These are phyloP conservation scores for Cryptotis parvus DNA, from an alignment of 2,113 vertebrate genomes.

Conservation along the genomic window DNA sequence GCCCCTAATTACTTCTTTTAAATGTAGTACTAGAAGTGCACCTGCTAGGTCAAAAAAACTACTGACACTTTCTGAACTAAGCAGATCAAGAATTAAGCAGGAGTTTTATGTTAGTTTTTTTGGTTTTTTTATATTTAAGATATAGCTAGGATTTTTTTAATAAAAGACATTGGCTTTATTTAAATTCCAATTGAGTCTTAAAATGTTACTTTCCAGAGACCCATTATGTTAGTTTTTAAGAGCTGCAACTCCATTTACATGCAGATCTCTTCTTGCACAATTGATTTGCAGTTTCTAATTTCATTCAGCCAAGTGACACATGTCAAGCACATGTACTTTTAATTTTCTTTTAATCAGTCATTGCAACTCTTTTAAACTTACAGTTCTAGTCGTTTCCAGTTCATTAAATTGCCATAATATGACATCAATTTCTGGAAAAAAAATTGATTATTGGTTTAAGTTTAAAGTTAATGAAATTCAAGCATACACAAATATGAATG, in stretches of 20 bases:
- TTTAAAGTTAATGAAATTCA: background rate
- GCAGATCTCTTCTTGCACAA: background rate
- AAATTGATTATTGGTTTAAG: background rate
- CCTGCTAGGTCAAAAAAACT: background rate
- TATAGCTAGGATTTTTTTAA: too few relatives aligned
- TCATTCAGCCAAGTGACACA: slow-evolving; percentile 2
- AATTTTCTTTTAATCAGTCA: slow-evolving; percentile 38
- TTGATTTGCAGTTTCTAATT: slow-evolving; percentile 19
- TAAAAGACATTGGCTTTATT: too few relatives aligned
- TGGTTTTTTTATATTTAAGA: too few relatives aligned
- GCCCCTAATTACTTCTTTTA: slow-evolving; percentile 41
- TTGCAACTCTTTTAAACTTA: background rate
- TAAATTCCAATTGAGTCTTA: too few relatives aligned
- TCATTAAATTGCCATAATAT: slow-evolving; percentile 55
- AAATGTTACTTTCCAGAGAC: too few relatives aligned
- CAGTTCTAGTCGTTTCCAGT: slow-evolving; percentile 10
- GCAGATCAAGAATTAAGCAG: slow-evolving; percentile 12
- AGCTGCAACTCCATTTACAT: background rate
- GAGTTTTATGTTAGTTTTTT: background rate
- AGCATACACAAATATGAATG: background rate
- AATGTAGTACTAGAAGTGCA: slow-evolving; percentile 32
- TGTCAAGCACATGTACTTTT: slow-evolving; percentile 7
- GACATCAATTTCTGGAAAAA: slow-evolving; percentile 21
- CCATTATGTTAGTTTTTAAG: too few relatives aligned
- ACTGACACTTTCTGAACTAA: slow-evolving; percentile 8